Conservation (phyloP, 2,113 vertebrate genomes). For the Panthera uncia region DNA sequence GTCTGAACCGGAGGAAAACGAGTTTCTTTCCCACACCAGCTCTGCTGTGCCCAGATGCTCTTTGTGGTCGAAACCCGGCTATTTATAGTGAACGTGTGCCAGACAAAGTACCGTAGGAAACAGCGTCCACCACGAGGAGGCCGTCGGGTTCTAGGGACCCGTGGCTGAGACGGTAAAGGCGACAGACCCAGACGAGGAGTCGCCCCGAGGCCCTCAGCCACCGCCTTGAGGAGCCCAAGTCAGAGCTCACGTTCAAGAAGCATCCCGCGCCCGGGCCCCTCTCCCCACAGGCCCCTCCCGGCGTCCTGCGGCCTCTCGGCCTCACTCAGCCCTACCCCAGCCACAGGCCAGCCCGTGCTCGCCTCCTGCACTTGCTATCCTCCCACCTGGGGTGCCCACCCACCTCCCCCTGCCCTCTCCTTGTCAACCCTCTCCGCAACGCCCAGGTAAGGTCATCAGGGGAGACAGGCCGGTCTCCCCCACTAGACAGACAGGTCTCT, state of each 20-base stretch:
- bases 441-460: not conserved
- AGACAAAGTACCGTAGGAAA: not conserved
- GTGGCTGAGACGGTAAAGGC: fast-evolving
- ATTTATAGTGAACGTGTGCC: not conserved
- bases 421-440: not conserved
- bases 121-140: not conserved
- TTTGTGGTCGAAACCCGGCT: not conserved
- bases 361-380: not conserved
- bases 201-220: not conserved
- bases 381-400: not conserved
- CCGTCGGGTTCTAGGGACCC: not conserved
- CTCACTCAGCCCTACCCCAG: not conserved
- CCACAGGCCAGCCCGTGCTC: not conserved
- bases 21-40: not conserved
- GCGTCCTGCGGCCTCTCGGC: not conserved
- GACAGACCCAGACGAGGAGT: fast-evolving
- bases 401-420: not conserved
- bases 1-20: not conserved
- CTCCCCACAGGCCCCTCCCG: not conserved
- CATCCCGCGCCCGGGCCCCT: not conserved
- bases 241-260: not conserved
- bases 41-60: not conserved
- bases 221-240: not conserved
- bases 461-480: not conserved
- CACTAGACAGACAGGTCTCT: not conserved